phyloP scores from a whole-genome alignment of 2,797 vertebrate species.

The Danionella dracula region DNA sequence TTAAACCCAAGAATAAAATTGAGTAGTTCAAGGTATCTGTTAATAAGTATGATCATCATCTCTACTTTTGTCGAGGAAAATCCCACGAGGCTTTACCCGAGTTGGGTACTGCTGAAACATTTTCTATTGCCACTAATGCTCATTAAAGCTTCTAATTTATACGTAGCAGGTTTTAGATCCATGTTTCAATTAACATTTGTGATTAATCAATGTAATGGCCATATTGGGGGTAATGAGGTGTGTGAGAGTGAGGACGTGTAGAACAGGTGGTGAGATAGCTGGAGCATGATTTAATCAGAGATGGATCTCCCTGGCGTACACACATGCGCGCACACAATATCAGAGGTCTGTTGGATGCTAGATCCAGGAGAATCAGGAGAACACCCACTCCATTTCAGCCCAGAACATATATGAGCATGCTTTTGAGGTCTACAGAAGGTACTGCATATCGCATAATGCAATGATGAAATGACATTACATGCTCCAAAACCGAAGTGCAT shows the following conservation, averaged over 20 bases:
- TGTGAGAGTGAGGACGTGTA: constrained; percentile 11
- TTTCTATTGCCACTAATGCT: constrained; percentile 1
- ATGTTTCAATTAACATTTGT: constrained; percentile 32
- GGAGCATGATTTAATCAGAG: constrained; percentile 37
- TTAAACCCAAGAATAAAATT: no score
- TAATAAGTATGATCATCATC: background rate
- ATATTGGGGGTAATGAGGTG: constrained; percentile 34
- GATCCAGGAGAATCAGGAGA: background rate
- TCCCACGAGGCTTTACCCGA: background rate
- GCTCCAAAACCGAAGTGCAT: no score
- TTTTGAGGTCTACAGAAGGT: no score
- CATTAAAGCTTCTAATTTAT: constrained; percentile 19
- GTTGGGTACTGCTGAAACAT: background rate
- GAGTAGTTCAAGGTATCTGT: background rate
- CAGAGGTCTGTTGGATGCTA: background rate
- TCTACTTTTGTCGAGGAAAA: background rate
- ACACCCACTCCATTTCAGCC: background rate
- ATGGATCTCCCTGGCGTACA: background rate
- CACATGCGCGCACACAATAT: background rate
- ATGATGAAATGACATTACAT: no score
- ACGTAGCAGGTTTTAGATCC: constrained; percentile 9
- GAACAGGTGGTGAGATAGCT: constrained; percentile 36
- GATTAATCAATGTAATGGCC: constrained; percentile 34
- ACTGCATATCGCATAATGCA: no score
- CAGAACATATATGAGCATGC: background rate